Base-by-base conservation (phyloP, 2,797 vertebrate genomes). In the Bradypus variegatus region DNA sequence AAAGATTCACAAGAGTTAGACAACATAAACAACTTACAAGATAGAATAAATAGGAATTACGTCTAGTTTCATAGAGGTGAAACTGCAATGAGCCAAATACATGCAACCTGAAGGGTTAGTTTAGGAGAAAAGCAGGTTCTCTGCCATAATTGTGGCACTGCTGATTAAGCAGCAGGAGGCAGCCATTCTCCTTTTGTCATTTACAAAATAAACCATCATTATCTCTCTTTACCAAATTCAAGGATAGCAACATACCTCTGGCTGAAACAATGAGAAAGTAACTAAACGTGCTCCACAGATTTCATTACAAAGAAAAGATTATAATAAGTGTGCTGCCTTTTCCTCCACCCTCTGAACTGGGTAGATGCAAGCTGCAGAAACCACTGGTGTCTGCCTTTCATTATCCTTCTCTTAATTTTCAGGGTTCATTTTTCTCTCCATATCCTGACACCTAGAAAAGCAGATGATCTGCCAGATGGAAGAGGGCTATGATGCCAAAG, bases 1-100 rank as follows among this genome's bases (percentile, higher is more conserved):
- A 48, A 94, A 80, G 75, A 78, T 33, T 55, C 88, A 82, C 33
- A 79, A 65, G 73, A 38, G 41, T 75, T 65, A 86, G 81, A n/a
- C 41, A 91, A 89, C 2, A 77, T 18, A 77, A 69, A 77, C 50
- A 73, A 86, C 88, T 82, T 11, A 78, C 14, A 27, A 41, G 85
- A 86, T 21, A 29, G 48, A 87, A 89, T 5, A 86, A 89, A 73
- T 1, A 76, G 79, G 31, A 64, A 78, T 16, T 58, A 13, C 10
- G 69, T 11, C 4, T n/a, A 70, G 25, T 69, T 87, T 78, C 53
- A 65, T 85, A 10, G 13, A 36, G 7, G 15, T 41, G 18, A 48
- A 88, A 64, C 15, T 23, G 18, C 45, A 23, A 23, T n/a, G 45
- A 23, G 76, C 21, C 67, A 89, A 78, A 70, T 78, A 64, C 18